Evolutionary conservation across 35 echinoderm and acorn worm species (phyloP).

Genomic region (Stichopus chloronotus): DNA sequence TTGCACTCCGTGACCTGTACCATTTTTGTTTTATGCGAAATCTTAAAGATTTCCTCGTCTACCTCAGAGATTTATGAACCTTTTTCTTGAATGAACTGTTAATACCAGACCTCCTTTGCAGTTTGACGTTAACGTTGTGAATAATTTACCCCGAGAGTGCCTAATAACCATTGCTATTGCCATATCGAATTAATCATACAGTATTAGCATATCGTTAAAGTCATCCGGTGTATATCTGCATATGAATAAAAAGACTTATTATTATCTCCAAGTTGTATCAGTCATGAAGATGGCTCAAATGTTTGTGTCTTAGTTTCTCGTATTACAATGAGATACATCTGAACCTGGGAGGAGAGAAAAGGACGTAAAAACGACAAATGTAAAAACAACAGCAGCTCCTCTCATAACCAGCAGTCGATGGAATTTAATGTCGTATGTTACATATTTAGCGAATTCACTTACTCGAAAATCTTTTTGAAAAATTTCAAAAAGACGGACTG

Average conservation of each 20-base stretch:
- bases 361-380: too few relatives aligned
- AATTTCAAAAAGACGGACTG: too few relatives aligned
- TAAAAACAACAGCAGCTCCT: too few relatives aligned
- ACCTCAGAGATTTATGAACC: slow-evolving; percentile 2
- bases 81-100: not conserved
- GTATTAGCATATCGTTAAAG: slow-evolving; percentile 48
- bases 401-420: too few relatives aligned
- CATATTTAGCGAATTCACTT: too few relatives aligned
- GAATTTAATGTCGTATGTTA: too few relatives aligned
- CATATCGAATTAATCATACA: slow-evolving; percentile 37
- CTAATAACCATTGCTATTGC: slow-evolving; percentile 38
- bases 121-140: slow-evolving; percentile 12
- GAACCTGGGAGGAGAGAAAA: too few relatives aligned
- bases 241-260: slow-evolving; percentile 20
- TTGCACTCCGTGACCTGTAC: not conserved
- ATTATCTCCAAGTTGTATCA: slow-evolving; percentile 6
- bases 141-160: slow-evolving; percentile 39
- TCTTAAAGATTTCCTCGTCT: not conserved
- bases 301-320: not conserved
- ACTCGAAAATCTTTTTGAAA: too few relatives aligned
- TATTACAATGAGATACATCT: not conserved
- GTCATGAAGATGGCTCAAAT: slow-evolving; percentile 10
- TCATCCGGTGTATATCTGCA: slow-evolving; percentile 22
- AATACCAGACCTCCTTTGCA: slow-evolving; percentile 12
- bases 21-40: not conserved